Base-by-base conservation (phyloP, 2,888 invertebrate genomes). In the Melanostoma scalare region DNA sequence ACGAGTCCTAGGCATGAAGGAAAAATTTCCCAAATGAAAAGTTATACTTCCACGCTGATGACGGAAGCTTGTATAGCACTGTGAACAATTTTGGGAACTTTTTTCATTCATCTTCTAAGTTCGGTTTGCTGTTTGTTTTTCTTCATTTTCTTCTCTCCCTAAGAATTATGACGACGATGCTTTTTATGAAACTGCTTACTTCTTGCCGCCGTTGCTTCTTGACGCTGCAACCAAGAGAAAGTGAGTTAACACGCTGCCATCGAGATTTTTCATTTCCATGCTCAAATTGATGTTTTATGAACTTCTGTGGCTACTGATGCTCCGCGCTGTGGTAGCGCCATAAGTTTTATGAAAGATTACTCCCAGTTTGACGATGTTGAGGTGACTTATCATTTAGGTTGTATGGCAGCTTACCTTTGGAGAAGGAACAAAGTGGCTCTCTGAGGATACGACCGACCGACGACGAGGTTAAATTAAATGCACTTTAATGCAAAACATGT, bases 271-370 rank as follows among this genome's bases (percentile, higher is more conserved):
- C 67, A 68, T 72, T 44, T 55, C 68, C 38, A 36, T 63, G 61
- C 46, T 73, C 9, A 77, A 82, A 82, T 82, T 82, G 77, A 72
- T 82, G 77, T 82, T 82, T 67, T 82, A 82, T 82, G 82, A 72
- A 82, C 68, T 69, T 42, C 44, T 52, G 38, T 42, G 56, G 40
- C 20, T 20, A 35, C 36, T 35, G 48, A 30, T 20, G 44, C 20
- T 33, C n/a, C 31, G n/a, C 30, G 4, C 0, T 30, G 36, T 44
- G 35, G 35, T 30, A 48, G 40, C 46, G 36, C 42, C 42, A 35
- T 35, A 76, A 81, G 71, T 71, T 76, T 76, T 67, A 30, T 50
- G 42, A 76, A 67, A 81, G 71, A 81, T 81, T 81, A 67, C 71
- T 60, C 42, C 63, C 48, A 20, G 35, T 38, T 53, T 53, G 46